phyloP scores from a whole-genome alignment of 2,888 invertebrate species.

The Hydrotaea diabolus region DNA sequence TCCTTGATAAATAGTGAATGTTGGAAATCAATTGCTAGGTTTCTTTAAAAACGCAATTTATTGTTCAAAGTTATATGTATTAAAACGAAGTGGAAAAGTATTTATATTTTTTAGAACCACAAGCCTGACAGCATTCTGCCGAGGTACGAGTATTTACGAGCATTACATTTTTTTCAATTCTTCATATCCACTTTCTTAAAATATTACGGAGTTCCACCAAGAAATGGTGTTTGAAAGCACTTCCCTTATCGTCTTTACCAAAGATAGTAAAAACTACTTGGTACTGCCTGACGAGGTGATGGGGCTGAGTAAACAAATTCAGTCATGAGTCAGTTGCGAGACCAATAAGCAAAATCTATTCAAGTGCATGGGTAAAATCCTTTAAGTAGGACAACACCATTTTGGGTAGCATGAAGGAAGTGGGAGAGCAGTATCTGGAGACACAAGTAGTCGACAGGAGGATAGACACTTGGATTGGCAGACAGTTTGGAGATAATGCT shows the following conservation, averaged over 20 bases:
- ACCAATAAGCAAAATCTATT: constrained; percentile 59
- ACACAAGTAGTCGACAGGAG: background rate
- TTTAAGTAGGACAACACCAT: constrained; percentile 55
- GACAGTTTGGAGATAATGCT: background rate
- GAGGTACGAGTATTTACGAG: no score
- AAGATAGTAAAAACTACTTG: background rate
- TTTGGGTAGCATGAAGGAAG: background rate
- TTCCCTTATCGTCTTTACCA: background rate
- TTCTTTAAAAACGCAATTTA: no score
- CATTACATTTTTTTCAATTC: no score
- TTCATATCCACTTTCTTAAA: background rate
- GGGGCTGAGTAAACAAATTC: background rate
- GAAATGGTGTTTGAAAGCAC: background rate
- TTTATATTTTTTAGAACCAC: no score
- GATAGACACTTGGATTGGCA: constrained; percentile 6
- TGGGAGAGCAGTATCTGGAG: background rate
- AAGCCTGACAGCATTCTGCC: no score
- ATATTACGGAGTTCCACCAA: no score
- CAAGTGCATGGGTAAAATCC: constrained; percentile 63
- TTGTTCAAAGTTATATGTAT: no score
- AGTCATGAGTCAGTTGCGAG: background rate
- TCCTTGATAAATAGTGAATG: no score
- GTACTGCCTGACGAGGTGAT: background rate
- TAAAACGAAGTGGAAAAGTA: no score
- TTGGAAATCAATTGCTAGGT: no score